Conservation (phyloP, 1,140 invertebrate genomes). For the Drosophila orosa region DNA sequence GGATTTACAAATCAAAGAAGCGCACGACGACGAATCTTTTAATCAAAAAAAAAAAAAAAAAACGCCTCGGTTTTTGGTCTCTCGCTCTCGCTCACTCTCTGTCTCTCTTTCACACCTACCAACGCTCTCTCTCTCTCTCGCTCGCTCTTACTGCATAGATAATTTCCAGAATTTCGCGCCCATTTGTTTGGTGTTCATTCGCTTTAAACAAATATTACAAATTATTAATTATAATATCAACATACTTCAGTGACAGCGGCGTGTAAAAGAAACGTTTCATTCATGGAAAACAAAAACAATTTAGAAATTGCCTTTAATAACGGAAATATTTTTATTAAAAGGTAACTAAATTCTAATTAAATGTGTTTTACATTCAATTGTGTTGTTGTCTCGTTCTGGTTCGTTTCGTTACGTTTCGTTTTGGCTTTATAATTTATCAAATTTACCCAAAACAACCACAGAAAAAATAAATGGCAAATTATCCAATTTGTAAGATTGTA, state of each 20-base stretch:
- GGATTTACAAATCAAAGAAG: slow-evolving; percentile 28
- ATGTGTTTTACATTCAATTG: slow-evolving; percentile 12
- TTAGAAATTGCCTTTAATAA: slow-evolving; percentile 84
- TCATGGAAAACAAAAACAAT: slow-evolving; percentile 84
- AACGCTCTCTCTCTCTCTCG: slow-evolving; percentile 26
- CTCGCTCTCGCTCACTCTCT: slow-evolving; percentile 19
- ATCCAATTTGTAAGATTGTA: slow-evolving; percentile 14
- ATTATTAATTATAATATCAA: slow-evolving; percentile 12
- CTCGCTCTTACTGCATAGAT: slow-evolving; percentile 38
- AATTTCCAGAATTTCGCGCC: slow-evolving; percentile 57
- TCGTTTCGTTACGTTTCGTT: slow-evolving; percentile 22
- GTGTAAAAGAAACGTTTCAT: slow-evolving; percentile 61
- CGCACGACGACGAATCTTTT: slow-evolving; percentile 35
- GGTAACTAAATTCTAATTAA: slow-evolving; percentile 65
- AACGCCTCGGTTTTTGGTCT: slow-evolving; percentile 45
- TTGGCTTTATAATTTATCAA: slow-evolving; percentile 19
- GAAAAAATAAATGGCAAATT: slow-evolving; percentile 42
- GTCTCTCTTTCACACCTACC: slow-evolving; percentile 5
- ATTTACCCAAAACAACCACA: slow-evolving; percentile 1
- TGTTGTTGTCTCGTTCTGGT: slow-evolving; percentile 43
- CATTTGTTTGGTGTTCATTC: slow-evolving; percentile 32
- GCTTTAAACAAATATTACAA: slow-evolving; percentile 3
- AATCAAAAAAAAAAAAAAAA: slow-evolving; percentile 21
- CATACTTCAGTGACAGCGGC: slow-evolving; percentile 29
- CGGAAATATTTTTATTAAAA: slow-evolving; percentile 84